Conservation (phyloP, 2,888 invertebrate species). For the Rapana venosa region DNA sequence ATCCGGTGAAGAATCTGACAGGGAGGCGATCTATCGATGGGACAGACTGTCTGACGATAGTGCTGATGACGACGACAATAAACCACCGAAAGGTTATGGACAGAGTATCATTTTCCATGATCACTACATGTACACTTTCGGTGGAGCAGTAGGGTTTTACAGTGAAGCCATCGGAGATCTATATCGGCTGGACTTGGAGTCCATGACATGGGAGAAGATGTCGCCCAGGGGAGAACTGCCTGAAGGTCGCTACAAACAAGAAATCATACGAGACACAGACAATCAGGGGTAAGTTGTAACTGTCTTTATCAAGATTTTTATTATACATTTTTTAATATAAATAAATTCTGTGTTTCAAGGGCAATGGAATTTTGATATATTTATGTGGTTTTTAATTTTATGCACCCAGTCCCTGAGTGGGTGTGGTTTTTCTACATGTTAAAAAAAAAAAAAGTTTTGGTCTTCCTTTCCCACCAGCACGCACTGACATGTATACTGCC, state of each 20-base stretch:
- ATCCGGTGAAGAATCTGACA: no score
- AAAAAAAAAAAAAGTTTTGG: no score
- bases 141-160: constrained; percentile 92
- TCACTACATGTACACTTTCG: constrained; percentile 89
- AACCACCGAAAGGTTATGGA: constrained; percentile 90
- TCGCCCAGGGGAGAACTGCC: constrained; percentile 54
- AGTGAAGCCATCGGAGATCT: constrained; percentile 89
- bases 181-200: constrained; percentile 87
- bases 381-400: no score
- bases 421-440: no score
- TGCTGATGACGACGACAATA: constrained; percentile 58
- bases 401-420: no score
- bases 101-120: constrained; percentile 80
- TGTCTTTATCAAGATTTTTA: no score
- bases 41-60: constrained; percentile 11
- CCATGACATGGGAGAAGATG: constrained; percentile 84
- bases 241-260: constrained; percentile 60
- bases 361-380: no score
- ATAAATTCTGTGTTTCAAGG: no score
- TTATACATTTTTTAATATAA: no score
- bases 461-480: no score
- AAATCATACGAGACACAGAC: constrained; percentile 55
- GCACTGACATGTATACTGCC: no score
- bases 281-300: constrained; percentile 49
- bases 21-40: no score